Base-by-base conservation (phyloP, 2,888 invertebrate genomes). In the Pardosa pseudoannulata region DNA sequence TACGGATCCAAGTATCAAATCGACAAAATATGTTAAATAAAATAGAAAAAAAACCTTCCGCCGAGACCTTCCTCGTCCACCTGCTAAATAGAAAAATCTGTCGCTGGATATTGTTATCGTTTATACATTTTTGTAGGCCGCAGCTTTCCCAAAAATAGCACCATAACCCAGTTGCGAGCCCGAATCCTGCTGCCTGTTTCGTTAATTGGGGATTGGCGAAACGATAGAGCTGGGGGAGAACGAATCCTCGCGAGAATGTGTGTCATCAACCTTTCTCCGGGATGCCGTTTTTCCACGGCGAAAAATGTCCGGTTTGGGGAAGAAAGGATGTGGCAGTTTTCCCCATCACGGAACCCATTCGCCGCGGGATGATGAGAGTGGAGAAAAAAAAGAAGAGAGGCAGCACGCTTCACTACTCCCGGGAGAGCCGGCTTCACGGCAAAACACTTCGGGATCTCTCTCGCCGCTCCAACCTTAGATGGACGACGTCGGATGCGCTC, bases 151-250 rank as follows among this genome's bases (percentile, higher is more conserved):
- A 74, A 56, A 81, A 81, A 81, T 81, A 81, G 81, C 81, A 28
- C 41, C 75, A 39, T 81, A 81, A 81, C 81, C 81, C 32, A 81
- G 68, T 70, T 81, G 36, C 11, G 64, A 31, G 29, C n/a, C 31
- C 19, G 75, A 80, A 81, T 81, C 81, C 81, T 81, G 81, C 70
- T 70, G 75, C 81, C 75, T 81, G 73, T 68, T 75, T 81, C 73
- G 62, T 75, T 81, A 81, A 81, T 81, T 81, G 81, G 64, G 41
- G 41, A 81, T 75, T 32, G 75, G 81, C 41, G 36, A 68, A 74
- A 75, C 70, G 62, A 56, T 70, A 74, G 36, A 62, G 50, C 27
- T 36, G 50, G 50, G 36, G 28, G 23, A n/a, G n/a, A n/a, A n/a
- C n/a, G n/a, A n/a, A n/a, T n/a, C n/a, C n/a, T n/a, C n/a, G 6